phyloP scores from a whole-genome alignment of 2,113 vertebrate genomes.

The Gambusia holbrooki region DNA sequence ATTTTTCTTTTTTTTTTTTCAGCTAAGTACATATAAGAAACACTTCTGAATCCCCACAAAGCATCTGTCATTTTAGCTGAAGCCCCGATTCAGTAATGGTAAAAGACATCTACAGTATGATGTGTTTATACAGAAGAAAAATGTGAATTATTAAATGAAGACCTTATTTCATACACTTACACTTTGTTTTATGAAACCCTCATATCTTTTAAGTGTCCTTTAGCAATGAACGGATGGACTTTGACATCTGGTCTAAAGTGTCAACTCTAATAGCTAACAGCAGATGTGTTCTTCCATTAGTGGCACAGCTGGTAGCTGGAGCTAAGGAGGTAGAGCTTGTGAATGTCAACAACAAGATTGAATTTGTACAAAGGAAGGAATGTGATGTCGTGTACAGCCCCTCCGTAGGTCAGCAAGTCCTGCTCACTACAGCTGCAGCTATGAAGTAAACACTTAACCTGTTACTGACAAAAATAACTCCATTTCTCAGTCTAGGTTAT shows the following conservation, averaged over 20 bases:
- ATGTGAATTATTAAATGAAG: background rate
- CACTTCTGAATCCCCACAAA: background rate
- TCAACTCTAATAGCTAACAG: constrained; percentile 1
- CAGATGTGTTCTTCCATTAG: background rate
- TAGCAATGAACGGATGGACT: background rate
- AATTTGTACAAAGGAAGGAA: background rate
- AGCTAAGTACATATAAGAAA: background rate
- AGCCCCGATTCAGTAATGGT: background rate
- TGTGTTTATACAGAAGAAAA: background rate
- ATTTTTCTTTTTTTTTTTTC: too few relatives aligned
- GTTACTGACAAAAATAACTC: background rate
- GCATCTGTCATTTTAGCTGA: background rate
- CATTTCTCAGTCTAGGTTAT: background rate
- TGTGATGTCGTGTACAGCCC: background rate
- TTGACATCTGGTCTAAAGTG: background rate
- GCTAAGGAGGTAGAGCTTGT: background rate
- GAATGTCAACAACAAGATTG: background rate
- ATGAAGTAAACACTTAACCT: background rate
- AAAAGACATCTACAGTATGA: background rate
- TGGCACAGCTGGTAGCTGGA: background rate
- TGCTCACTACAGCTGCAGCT: background rate
- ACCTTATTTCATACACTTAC: background rate
- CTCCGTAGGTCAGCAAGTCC: background rate
- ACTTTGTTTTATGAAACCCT: background rate
- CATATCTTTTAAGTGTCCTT: background rate